Conservation (phyloP, 2,797 vertebrate genomes). For the Sebastes nivosus region DNA sequence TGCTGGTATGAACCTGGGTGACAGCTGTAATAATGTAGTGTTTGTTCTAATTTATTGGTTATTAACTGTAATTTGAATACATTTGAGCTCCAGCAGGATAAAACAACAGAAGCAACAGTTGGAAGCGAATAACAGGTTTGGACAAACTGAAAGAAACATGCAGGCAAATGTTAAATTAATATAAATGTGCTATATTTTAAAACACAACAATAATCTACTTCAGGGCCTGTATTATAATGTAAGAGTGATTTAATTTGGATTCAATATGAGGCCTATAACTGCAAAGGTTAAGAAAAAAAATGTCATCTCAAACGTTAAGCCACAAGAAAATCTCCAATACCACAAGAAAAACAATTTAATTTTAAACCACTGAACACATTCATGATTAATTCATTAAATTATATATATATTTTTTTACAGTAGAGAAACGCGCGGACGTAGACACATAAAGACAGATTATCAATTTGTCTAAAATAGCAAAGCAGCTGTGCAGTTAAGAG, state of each 20-base stretch:
- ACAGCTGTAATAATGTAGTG: background rate
- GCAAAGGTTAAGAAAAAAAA: background rate
- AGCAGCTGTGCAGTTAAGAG: background rate
- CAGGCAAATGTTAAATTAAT: background rate
- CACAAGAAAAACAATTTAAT: background rate
- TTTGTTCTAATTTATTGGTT: background rate
- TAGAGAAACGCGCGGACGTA: background rate
- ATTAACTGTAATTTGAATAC: background rate
- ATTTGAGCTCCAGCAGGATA: background rate
- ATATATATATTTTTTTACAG: background rate
- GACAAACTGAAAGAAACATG: background rate
- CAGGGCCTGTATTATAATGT: background rate
- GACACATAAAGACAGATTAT: background rate
- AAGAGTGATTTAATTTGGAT: slow-evolving; percentile 9
- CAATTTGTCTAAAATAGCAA: background rate
- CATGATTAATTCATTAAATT: background rate
- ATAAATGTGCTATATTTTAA: background rate
- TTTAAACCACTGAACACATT: background rate
- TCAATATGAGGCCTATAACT: slow-evolving; percentile 10
- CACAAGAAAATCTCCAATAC: background rate
- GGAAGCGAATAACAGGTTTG: background rate
- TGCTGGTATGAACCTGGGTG: slow-evolving; percentile 1
- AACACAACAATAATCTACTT: background rate
- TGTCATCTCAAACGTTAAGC: background rate
- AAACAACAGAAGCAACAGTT: background rate